A percentile compares a stretch with the other conserved stretches of the same genome.
phyloP scores from a whole-genome alignment of 2,888 invertebrate genomes.

The Macrosiphum euphorbiae region DNA sequence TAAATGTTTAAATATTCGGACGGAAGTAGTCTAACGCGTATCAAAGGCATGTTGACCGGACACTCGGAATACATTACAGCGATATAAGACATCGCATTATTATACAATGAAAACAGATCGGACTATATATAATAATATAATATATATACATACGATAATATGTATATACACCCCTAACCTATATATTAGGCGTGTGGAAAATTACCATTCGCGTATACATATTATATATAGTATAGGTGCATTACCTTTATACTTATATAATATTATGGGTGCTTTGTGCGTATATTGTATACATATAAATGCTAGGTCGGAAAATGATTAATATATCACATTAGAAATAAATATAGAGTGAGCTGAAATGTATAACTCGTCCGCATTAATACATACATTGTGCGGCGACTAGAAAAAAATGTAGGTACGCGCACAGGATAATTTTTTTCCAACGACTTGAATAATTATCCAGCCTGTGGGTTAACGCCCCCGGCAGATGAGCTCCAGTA shows the following conservation, averaged over 20 bases:
- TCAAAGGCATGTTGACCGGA: slow-evolving; percentile 51
- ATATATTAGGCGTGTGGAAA: background rate
- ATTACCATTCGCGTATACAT: slow-evolving; percentile 11
- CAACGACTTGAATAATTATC: slow-evolving; percentile 39
- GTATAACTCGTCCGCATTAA: background rate
- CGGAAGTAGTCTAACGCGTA: slow-evolving; percentile 43
- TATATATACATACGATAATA: background rate
- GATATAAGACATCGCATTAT: background rate
- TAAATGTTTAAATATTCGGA: slow-evolving; percentile 55
- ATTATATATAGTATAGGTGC: background rate
- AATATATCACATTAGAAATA: slow-evolving; percentile 12
- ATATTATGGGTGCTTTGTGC: background rate
- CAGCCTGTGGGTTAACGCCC: slow-evolving; percentile 31
- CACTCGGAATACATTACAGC: slow-evolving; percentile 40
- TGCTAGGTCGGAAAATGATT: slow-evolving; percentile 9
- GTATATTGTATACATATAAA: background rate
- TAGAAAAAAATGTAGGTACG: background rate
- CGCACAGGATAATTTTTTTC: background rate
- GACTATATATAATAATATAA: background rate
- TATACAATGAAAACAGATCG: background rate
- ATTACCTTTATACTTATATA: background rate
- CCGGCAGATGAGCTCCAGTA: background rate
- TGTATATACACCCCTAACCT: background rate
- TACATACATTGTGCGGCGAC: no score
- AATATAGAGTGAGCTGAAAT: background rate